phyloP scores from a whole-genome alignment of 2,113 vertebrate species.

The Sapajus apella region DNA sequence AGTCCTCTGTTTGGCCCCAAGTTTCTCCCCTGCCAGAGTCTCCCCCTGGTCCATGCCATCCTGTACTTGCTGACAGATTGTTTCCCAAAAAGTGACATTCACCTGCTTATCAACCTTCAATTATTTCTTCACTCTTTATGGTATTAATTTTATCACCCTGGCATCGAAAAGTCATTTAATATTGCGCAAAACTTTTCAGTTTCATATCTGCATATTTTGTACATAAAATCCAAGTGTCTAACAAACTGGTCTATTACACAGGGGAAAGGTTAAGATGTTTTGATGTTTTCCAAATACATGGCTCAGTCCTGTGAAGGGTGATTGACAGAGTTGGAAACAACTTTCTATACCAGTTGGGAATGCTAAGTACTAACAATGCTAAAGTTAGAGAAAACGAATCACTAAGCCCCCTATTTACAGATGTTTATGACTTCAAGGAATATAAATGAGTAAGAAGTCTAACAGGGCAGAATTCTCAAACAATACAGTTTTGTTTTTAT shows the following conservation, averaged over 20 bases:
- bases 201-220: background rate
- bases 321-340: background rate
- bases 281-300: background rate
- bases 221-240: background rate
- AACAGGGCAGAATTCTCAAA: background rate
- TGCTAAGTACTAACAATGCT: background rate
- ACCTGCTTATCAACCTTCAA: slow-evolving; percentile 35
- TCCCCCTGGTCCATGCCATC: background rate
- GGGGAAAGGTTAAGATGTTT: background rate
- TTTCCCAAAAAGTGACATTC: slow-evolving; percentile 31
- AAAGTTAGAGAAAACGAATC: slow-evolving; percentile 41
- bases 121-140: slow-evolving; percentile 1
- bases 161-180: background rate
- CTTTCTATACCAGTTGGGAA: background rate
- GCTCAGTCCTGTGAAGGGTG: slow-evolving; percentile 17
- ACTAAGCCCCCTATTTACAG: slow-evolving; percentile 50
- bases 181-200: background rate
- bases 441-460: slow-evolving; percentile 18
- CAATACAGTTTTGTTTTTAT: background rate
- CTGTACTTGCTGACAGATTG: slow-evolving; percentile 9
- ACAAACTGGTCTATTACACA: background rate
- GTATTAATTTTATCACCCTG: slow-evolving; percentile 2
- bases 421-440: slow-evolving; percentile 27
- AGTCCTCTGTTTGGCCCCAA: background rate
- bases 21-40: background rate